Conservation (phyloP, 2,797 vertebrate species). For the Nothura maculosa region DNA sequence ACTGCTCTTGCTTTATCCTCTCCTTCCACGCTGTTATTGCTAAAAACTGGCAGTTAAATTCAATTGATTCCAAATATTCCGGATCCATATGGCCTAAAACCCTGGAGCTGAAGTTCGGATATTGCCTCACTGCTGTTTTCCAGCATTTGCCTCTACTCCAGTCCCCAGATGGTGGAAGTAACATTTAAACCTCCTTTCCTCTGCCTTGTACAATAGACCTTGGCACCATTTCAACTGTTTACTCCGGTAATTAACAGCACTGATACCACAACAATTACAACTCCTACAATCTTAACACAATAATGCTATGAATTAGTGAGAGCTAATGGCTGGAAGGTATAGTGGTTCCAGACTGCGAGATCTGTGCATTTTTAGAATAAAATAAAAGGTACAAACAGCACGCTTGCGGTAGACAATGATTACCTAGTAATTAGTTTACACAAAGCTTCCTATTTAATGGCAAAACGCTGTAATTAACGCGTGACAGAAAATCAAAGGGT, state of each 20-base stretch:
- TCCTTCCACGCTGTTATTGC: constrained; percentile 78
- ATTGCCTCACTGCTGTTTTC: constrained; percentile 89
- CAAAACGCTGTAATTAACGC: constrained; percentile 98
- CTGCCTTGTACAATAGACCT: constrained; percentile 96
- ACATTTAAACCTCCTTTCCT: constrained; percentile 96
- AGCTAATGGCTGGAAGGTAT: constrained; percentile 95
- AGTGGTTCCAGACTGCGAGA: constrained; percentile 90
- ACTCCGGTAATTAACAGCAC: constrained; percentile 99
- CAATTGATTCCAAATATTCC: constrained; percentile 87
- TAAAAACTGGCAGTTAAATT: constrained; percentile 85
- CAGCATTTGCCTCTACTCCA: constrained; percentile 91
- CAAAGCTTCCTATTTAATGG: constrained; percentile 98
- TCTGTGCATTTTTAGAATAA: constrained; percentile 89
- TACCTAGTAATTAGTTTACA: constrained; percentile 99
- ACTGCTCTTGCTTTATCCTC: constrained; percentile 79
- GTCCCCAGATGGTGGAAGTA: constrained; percentile 99
- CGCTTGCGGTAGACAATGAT: constrained; percentile 94
- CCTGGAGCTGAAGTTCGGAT: constrained; percentile 91
- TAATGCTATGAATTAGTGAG: constrained; percentile 94
- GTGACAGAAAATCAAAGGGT: constrained; percentile 99
- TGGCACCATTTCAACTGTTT: constrained; percentile 98
- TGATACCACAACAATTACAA: constrained; percentile 97
- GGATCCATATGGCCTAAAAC: constrained; percentile 96
- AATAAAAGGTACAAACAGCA: constrained; percentile 95
- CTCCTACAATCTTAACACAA: constrained; percentile 90